Evolutionary conservation across 1,140 invertebrate genomes (phyloP).

Genomic region (Whitmania pigra): DNA sequence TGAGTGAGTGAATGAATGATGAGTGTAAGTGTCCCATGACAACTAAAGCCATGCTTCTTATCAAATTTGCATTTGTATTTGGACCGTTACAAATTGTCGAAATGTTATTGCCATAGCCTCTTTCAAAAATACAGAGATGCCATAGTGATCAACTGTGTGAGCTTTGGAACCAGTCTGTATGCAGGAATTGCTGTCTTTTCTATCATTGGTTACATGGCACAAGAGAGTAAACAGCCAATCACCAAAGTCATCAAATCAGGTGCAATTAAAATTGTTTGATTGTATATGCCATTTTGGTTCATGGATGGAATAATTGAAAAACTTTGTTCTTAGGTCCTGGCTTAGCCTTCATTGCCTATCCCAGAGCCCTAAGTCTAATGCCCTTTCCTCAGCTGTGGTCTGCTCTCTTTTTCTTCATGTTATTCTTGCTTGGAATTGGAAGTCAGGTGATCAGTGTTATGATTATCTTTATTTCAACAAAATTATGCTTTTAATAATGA

Average conservation of each 20-base stretch:
- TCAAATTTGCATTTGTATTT: not conserved
- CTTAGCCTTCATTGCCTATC: slow-evolving; percentile 67
- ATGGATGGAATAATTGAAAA: not conserved
- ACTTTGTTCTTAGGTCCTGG: slow-evolving; percentile 53
- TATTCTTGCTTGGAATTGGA: slow-evolving; percentile 18
- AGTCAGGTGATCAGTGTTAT: slow-evolving; percentile 10
- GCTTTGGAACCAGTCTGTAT: slow-evolving; percentile 25
- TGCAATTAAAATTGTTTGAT: slow-evolving; percentile 1
- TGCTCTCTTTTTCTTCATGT: slow-evolving; percentile 58
- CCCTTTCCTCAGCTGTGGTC: slow-evolving; percentile 66
- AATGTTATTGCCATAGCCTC: slow-evolving; percentile 16
- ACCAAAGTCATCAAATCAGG: slow-evolving; percentile 26
- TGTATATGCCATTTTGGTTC: not conserved
- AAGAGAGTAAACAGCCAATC: slow-evolving; percentile 18
- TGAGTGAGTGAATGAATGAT: too few species aligned
- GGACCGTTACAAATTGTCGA: not conserved
- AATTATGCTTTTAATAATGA: too few species aligned
- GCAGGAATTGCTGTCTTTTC: slow-evolving; percentile 27
- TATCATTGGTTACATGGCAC: slow-evolving; percentile 27
- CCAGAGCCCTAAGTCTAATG: slow-evolving; percentile 62
- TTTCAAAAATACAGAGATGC: slow-evolving; percentile 17
- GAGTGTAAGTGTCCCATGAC: not conserved
- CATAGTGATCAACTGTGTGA: slow-evolving; percentile 25
- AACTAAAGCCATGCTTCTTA: not conserved
- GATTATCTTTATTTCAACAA: not conserved